Percentiles rank a stretch among this genome's conserved stretches.
Conservation (phyloP, 2,113 vertebrate genomes). For the Lutjanus erythropterus region DNA sequence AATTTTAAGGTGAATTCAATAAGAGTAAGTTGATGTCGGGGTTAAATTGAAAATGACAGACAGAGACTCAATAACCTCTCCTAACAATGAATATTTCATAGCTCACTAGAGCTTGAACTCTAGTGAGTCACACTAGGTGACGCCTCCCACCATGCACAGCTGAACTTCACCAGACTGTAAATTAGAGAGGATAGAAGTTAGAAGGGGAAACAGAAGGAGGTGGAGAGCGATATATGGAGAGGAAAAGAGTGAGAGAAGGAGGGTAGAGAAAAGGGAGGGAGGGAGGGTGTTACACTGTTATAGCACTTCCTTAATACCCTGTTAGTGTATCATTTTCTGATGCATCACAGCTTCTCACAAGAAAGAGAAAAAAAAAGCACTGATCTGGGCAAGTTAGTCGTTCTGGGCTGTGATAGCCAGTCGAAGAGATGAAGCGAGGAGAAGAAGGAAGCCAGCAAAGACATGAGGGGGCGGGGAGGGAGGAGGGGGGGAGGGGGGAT, state of each 20-base stretch:
- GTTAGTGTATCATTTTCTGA: constrained; percentile 42
- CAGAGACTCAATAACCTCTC: constrained; percentile 61
- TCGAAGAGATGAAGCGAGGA: constrained; percentile 61
- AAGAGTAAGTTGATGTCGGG: background rate
- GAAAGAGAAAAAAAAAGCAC: constrained; percentile 32
- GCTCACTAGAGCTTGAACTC: constrained; percentile 70
- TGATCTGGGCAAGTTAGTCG: constrained; percentile 51
- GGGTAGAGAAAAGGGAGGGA: background rate
- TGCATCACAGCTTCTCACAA: constrained; percentile 55
- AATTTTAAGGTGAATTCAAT: background rate
- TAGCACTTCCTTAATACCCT: constrained; percentile 50
- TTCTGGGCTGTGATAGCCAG: constrained; percentile 66
- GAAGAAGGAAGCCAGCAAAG: constrained; percentile 74
- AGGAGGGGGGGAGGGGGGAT: constrained; percentile 61
- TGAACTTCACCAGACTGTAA: constrained; percentile 77
- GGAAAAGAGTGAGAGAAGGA: constrained; percentile 39
- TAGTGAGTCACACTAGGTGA: constrained; percentile 77
- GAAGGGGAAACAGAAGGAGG: constrained; percentile 70
- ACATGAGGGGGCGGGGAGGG: constrained; percentile 72
- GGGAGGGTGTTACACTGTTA: constrained; percentile 54
- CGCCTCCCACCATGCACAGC: constrained; percentile 74
- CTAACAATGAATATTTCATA: constrained; percentile 74
- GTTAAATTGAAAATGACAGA: constrained; percentile 54
- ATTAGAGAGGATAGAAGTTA: constrained; percentile 73
- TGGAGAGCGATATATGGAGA: constrained; percentile 55